Conservation (phyloP, 35 echinoderm and acorn worm species). For the Eucidaris tribuloides region DNA sequence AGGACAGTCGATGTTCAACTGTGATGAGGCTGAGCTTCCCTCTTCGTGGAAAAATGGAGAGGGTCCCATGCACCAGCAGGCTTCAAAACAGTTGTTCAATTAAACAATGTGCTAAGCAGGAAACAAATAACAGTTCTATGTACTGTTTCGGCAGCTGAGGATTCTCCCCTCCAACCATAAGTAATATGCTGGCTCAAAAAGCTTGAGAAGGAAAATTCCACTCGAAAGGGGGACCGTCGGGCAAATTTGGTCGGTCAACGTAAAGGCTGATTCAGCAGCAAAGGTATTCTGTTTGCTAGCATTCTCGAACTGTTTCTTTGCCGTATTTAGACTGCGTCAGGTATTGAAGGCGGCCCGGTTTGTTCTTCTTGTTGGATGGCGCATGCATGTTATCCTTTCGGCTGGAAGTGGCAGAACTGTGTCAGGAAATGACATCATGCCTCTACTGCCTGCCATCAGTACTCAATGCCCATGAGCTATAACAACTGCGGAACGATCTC, state of each 20-base stretch:
- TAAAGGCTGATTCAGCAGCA: constrained; percentile 33
- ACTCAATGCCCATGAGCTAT: not conserved
- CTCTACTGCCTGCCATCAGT: not conserved
- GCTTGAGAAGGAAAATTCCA: constrained; percentile 26
- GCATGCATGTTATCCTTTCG: constrained; percentile 41
- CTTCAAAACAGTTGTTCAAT: constrained; percentile 7
- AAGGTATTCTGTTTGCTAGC: constrained; percentile 31
- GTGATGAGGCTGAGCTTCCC: constrained; percentile 56
- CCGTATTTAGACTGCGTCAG: not conserved
- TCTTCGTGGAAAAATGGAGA: constrained; percentile 38
- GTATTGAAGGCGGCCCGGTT: constrained; percentile 32
- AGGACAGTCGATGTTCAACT: constrained; percentile 32
- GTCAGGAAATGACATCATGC: not conserved
- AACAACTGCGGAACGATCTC: not conserved
- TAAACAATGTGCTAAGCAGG: constrained; percentile 1
- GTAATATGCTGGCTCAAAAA: constrained; percentile 35
- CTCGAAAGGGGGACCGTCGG: constrained; percentile 36
- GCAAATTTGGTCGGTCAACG: not conserved
- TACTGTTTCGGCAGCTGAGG: not conserved
- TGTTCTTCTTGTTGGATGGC: constrained; percentile 40
- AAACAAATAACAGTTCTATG: constrained; percentile 52
- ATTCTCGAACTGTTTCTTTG: constrained; percentile 46
- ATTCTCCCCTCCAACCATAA: constrained; percentile 32
- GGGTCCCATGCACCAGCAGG: constrained; percentile 30
- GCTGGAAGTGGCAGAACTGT: constrained; percentile 48